Evolutionary conservation across 1,140 invertebrate genomes (phyloP).

Genomic region (Drosophila elegans): DNA sequence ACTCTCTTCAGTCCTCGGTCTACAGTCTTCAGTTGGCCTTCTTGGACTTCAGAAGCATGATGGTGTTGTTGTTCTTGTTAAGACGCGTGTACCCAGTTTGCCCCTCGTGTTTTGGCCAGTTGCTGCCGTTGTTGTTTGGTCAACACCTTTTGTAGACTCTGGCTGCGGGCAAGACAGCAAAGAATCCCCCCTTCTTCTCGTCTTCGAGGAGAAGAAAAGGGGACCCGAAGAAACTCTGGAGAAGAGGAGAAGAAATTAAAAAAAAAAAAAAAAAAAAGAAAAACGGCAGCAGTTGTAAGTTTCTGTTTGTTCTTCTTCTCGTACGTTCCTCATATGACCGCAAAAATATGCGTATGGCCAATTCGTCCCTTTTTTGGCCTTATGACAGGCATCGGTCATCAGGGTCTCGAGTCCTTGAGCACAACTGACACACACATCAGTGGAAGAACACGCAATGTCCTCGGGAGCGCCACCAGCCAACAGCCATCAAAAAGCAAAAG

Average conservation of each 20-base stretch:
- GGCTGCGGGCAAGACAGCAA: conserved; percentile 73
- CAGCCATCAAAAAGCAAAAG: conserved; percentile 32
- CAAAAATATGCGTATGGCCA: conserved; percentile 75
- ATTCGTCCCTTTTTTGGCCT: conserved; percentile 62
- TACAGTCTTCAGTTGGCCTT: not conserved
- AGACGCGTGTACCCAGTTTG: conserved; percentile 70
- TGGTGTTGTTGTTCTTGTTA: conserved; percentile 67
- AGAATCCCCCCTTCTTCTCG: conserved; percentile 5
- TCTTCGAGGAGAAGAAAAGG: conserved; percentile 6
- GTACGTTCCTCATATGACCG: conserved; percentile 46
- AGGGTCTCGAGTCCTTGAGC: conserved; percentile 65
- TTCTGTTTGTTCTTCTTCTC: conserved; percentile 56
- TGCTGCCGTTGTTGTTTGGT: conserved; percentile 64
- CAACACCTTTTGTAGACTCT: conserved; percentile 82
- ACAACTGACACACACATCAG: conserved; percentile 61
- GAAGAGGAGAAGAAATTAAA: conserved; percentile 4
- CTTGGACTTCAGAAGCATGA: conserved; percentile 5
- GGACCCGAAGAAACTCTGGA: conserved; percentile 13
- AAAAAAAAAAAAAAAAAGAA: conserved; percentile 13
- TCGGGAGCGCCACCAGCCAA: conserved; percentile 32
- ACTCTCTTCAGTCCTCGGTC: conserved; percentile 2
- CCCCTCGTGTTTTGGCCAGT: conserved; percentile 51
- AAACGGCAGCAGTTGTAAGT: conserved; percentile 81
- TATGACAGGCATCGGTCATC: conserved; percentile 69
- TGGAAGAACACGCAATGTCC: conserved; percentile 48